Evolutionary conservation across 92 coral and sea anemone species (phyloP).

Genomic region (Virgularia gustaviana): DNA sequence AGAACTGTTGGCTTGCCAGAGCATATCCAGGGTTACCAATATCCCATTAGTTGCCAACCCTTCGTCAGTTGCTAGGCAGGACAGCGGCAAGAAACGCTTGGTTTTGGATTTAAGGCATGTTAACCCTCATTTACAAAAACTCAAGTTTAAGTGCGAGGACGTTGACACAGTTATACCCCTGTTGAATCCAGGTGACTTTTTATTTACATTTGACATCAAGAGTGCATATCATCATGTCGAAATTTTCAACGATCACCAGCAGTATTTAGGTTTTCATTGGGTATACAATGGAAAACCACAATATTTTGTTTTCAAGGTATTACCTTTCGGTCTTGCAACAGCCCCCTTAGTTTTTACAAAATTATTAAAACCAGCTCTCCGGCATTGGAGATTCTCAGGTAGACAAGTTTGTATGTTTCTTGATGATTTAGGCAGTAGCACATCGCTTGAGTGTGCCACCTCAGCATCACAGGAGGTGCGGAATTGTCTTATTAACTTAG

Average conservation of each 20-base stretch:
- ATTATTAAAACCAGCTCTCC: slow-evolving; percentile 1
- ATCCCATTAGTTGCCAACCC: slow-evolving; percentile 30
- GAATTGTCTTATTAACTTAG: not conserved
- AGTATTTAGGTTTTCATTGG: slow-evolving; percentile 19
- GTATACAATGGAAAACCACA: not conserved
- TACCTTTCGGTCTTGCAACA: not conserved
- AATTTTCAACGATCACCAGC: slow-evolving; percentile 8
- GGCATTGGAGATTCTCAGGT: slow-evolving; percentile 29
- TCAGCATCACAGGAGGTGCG: not conserved
- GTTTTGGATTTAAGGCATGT: slow-evolving; percentile 42
- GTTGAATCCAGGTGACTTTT: not conserved
- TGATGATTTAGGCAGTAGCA: slow-evolving; percentile 9
- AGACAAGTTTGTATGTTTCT: slow-evolving; percentile 13
- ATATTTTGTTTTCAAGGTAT: not conserved
- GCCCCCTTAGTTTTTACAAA: slow-evolving; percentile 20
- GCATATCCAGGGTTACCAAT: slow-evolving; percentile 16
- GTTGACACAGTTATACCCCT: not conserved
- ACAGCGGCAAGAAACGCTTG: slow-evolving; percentile 36
- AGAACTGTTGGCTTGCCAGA: slow-evolving; percentile 23
- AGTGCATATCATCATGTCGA: slow-evolving; percentile 14
- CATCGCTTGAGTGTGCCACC: not conserved
- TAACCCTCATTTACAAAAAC: slow-evolving; percentile 31
- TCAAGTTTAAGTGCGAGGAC: not conserved
- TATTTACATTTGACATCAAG: slow-evolving; percentile 30
- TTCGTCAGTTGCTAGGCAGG: slow-evolving; percentile 39